Percentiles rank a stretch among this genome's conserved stretches.
phyloP scores from a whole-genome alignment of 2,797 vertebrate genomes.

The Xenopus petersii region DNA sequence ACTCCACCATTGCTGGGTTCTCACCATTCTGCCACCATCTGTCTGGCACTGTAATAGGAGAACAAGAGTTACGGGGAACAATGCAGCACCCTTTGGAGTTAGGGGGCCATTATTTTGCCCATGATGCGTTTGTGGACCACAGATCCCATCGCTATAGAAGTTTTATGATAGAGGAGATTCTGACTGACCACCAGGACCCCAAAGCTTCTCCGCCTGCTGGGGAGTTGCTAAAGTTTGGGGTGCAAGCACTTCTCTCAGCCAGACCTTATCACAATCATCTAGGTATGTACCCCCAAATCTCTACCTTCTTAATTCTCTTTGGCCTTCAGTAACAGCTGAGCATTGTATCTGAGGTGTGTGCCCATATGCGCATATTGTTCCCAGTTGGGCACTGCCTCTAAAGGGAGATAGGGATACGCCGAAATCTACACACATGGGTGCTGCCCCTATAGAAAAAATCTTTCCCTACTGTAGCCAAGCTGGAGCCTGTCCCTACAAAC shows the following conservation, averaged over 20 bases:
- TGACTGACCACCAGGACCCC: conserved; percentile 86
- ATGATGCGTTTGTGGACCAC: conserved; percentile 82
- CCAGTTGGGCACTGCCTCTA: too few species aligned
- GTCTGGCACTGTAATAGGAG: background rate
- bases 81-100: conserved; percentile 92
- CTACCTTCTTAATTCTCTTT: background rate
- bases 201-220: conserved; percentile 78
- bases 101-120: conserved; percentile 82
- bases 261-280: conserved; percentile 90
- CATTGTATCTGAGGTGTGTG: background rate
- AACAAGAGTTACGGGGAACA: conserved; percentile 24
- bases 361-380: too few species aligned
- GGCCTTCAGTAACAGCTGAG: too few species aligned
- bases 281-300: conserved; percentile 70
- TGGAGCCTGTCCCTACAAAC: too few species aligned
- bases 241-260: conserved; percentile 86
- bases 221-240: conserved; percentile 91
- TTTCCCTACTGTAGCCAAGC: too few species aligned
- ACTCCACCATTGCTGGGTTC: too few species aligned
- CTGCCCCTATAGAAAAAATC: too few species aligned
- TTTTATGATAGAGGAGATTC: conserved; percentile 98
- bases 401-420: too few species aligned
- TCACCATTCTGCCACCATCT: too few species aligned
- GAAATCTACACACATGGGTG: too few species aligned
- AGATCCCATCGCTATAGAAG: conserved; percentile 92